Base-by-base conservation (phyloP, 1,140 invertebrate species). In the Aphaenogaster floridana region DNA sequence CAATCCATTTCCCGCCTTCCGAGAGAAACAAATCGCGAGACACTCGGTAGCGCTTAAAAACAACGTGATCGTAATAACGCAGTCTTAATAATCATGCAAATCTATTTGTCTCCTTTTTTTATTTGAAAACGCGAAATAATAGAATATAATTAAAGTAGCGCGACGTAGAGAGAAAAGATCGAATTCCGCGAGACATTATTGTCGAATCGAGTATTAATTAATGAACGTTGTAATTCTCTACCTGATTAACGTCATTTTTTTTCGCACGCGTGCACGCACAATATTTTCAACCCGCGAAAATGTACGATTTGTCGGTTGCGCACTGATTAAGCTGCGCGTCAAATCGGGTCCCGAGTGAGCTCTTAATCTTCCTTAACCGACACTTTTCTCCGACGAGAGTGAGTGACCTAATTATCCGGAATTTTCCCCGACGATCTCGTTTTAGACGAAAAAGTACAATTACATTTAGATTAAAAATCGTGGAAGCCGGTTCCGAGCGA, bases 1-100 rank as follows among this genome's bases (percentile, higher is more conserved):
- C 50, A 71, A 79, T 81, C 50, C 45, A 79, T 81, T 79, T 71
- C 36, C 78, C 64, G 48, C 79, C 77, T 81, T 71, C 54, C 21
- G 54, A 81, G 50, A 79, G 28, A 50, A 48, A 79, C 21, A 66
- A 36, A 52, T 39, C 45, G 61, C 61, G 45, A 39, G 34, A 79
- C 77, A 79, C n/a, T 79, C 59, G 59, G 17, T 79, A 64, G 11
- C 28, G 59, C 42, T 66, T 21, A n/a, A 66, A 79, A 66, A 36
- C 28, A 28, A 28, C 21, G 21, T 28, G 2, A 45, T 48, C 28
- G 28, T 36, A 48, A 48, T 3, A 78, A 21, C 28, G 36, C 34
- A 21, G 21, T 64, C 11, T 79, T n/a, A 39, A 79, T 48, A 48
- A 34, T 79, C 5, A 13, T 34, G 28, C 42, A 17, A 15, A 13